Conservation (phyloP, 1,140 invertebrate species). For the Drosophila truncata region DNA sequence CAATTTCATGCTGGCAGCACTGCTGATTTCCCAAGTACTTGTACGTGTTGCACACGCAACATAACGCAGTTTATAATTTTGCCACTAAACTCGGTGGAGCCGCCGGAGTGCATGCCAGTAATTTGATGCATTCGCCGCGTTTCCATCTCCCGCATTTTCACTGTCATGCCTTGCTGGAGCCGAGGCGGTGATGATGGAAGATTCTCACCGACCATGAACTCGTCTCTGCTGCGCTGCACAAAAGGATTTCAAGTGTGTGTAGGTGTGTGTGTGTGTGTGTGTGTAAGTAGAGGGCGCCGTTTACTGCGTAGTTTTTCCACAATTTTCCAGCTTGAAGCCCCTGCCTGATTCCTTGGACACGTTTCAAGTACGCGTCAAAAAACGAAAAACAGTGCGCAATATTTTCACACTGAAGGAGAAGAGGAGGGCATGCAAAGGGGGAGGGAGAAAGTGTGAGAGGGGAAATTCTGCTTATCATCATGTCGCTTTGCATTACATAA, state of each 20-base stretch:
- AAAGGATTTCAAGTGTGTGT: slow-evolving; percentile 51
- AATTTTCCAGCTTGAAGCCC: slow-evolving; percentile 45
- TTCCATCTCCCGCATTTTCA: slow-evolving; percentile 42
- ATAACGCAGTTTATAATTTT: slow-evolving; percentile 50
- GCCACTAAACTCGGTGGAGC: slow-evolving; percentile 22
- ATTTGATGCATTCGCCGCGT: slow-evolving; percentile 36
- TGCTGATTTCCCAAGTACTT: slow-evolving; percentile 20
- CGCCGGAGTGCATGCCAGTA: slow-evolving; percentile 34
- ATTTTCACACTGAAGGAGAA: slow-evolving; percentile 33
- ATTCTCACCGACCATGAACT: slow-evolving; percentile 66
- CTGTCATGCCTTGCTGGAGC: slow-evolving; percentile 51
- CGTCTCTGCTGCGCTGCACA: slow-evolving; percentile 48
- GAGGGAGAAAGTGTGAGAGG: neutral
- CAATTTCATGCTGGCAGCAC: slow-evolving; percentile 30
- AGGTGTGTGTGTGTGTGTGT: slow-evolving; percentile 6
- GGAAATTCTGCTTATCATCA: slow-evolving; percentile 42
- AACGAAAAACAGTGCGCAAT: slow-evolving; percentile 73
- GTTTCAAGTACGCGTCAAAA: slow-evolving; percentile 67
- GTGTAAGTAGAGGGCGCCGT: slow-evolving; percentile 26
- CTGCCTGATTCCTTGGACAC: slow-evolving; percentile 63
- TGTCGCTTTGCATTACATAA: slow-evolving; percentile 37
- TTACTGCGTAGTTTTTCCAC: slow-evolving; percentile 76
- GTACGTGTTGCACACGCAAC: slow-evolving; percentile 31
- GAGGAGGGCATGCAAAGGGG: neutral
- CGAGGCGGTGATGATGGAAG: slow-evolving; percentile 20